Conservation (phyloP, 1,140 invertebrate species). For the Helicoverpa zea region DNA sequence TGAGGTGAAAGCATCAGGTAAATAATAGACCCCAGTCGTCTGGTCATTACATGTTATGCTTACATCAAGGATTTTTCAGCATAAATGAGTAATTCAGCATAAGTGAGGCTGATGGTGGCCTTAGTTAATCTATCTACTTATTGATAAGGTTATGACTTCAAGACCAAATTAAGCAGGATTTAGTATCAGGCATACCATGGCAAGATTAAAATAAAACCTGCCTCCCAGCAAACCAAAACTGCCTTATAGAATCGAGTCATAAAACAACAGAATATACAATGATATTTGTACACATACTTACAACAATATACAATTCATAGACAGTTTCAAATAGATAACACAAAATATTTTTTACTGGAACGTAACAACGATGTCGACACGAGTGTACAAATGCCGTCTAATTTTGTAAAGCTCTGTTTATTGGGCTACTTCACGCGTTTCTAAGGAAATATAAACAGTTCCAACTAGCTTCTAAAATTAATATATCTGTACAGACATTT, state of each 20-base stretch:
- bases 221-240: too few relatives aligned
- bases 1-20: too few relatives aligned
- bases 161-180: not conserved
- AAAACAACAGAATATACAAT: not conserved
- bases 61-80: too few relatives aligned
- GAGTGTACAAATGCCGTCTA: not conserved
- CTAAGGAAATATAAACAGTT: not conserved
- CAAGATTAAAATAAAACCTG: too few relatives aligned
- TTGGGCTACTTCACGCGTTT: conserved; percentile 3
- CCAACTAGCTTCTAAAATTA: conserved; percentile 4
- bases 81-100: too few relatives aligned
- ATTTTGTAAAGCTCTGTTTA: conserved; percentile 14
- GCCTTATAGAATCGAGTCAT: not conserved
- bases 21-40: too few relatives aligned
- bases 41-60: too few relatives aligned
- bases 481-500: conserved; percentile 7
- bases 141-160: too few relatives aligned
- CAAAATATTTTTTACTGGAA: not conserved
- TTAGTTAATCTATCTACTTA: too few relatives aligned
- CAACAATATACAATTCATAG: not conserved
- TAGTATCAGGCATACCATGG: not conserved
- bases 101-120: too few relatives aligned
- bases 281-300: not conserved
- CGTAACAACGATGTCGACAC: not conserved
- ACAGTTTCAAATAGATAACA: conserved; percentile 12